phyloP scores from a whole-genome alignment of 2,797 vertebrate species.

The Hafferia zeledoni region DNA sequence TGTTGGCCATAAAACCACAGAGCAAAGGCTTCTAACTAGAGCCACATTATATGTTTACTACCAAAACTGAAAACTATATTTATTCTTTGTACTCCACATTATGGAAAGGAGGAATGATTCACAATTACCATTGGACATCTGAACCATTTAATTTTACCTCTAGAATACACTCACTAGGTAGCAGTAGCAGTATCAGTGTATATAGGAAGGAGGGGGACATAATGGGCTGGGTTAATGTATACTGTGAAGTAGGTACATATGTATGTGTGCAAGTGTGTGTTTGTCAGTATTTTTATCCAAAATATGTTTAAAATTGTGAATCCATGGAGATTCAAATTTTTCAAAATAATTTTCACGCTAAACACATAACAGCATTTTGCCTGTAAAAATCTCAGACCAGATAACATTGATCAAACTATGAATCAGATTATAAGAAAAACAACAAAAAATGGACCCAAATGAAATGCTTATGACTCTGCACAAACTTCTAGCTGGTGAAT shows the following conservation, averaged over 20 bases:
- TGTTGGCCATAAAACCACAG: constrained; percentile 11
- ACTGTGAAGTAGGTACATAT: not conserved
- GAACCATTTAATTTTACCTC: not conserved
- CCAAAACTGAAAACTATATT: not conserved
- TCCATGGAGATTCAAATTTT: not conserved
- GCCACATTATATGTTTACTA: not conserved
- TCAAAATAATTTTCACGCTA: not conserved
- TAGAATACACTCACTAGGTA: not conserved
- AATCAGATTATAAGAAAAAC: not conserved
- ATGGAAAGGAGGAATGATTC: not conserved
- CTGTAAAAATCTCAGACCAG: not conserved
- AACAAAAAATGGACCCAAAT: not conserved
- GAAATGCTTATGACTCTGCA: not conserved
- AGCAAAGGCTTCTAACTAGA: constrained; percentile 12
- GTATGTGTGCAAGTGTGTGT: not conserved
- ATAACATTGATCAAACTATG: not conserved
- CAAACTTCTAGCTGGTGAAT: not conserved
- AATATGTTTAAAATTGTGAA: not conserved
- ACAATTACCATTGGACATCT: not conserved
- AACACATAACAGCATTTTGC: not conserved
- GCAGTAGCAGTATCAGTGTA: not conserved
- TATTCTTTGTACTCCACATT: not conserved
- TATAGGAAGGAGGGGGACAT: not conserved
- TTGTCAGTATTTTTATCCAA: not conserved
- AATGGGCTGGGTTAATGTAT: not conserved